phyloP scores from a whole-genome alignment of 2,797 vertebrate genomes.

The Macroramphosus scolopax region DNA sequence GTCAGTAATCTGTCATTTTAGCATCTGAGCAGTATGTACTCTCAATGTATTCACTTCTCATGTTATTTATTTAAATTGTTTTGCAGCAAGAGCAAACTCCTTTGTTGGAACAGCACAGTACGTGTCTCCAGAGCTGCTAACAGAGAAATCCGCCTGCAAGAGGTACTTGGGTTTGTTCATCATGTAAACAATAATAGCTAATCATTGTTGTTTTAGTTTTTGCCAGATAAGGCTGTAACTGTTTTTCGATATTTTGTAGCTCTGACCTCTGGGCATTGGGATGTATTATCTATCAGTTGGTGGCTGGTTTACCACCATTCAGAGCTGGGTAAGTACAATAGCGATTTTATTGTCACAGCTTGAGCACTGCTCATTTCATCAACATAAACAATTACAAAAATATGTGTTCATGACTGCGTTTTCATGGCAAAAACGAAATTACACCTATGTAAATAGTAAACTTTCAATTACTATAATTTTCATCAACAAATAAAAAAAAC shows the following conservation, averaged over 20 bases:
- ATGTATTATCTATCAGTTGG: constrained; percentile 98
- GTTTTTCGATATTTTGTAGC: constrained; percentile 66
- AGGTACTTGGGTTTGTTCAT: constrained; percentile 77
- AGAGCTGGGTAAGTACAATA: constrained; percentile 90
- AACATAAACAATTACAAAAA: background rate
- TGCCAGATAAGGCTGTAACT: background rate
- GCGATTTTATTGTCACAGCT: background rate
- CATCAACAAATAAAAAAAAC: too few relatives aligned
- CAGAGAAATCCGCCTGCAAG: constrained; percentile 98
- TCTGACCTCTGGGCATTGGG: constrained; percentile 99
- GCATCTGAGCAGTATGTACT: background rate
- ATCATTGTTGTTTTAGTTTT: constrained; percentile 3
- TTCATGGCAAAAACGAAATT: background rate
- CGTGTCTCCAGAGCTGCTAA: constrained; percentile 97
- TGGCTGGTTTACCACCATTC: constrained; percentile 97
- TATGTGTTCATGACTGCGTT: background rate
- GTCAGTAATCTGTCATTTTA: background rate
- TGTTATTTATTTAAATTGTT: constrained; percentile 20
- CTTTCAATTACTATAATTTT: too few relatives aligned
- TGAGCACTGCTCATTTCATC: constrained; percentile 1
- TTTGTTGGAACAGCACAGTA: constrained; percentile 99
- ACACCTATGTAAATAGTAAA: too few relatives aligned
- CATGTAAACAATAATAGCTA: background rate
- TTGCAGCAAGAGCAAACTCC: constrained; percentile 93
- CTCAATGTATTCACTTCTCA: background rate